Percentiles rank a stretch among this genome's conserved stretches.
Conservation (phyloP, 2,797 vertebrate genomes). For the Nyctibius grandis region DNA sequence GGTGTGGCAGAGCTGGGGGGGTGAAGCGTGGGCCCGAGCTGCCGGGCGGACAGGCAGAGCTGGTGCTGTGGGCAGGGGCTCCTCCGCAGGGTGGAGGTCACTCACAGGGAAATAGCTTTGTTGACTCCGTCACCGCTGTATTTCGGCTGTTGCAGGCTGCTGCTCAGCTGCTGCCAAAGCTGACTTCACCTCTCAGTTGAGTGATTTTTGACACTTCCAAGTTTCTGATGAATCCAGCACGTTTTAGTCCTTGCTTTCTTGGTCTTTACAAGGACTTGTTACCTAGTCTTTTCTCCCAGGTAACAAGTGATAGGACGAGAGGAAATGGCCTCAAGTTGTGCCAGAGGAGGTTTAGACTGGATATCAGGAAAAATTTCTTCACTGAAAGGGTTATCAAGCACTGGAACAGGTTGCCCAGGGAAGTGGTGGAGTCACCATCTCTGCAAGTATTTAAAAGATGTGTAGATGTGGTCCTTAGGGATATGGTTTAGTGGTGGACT, state of each 20-base stretch:
- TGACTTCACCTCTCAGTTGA: neutral
- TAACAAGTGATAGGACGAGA: no score
- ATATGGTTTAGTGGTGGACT: no score
- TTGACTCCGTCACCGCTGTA: neutral
- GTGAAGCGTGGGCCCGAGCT: neutral
- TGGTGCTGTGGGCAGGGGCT: neutral
- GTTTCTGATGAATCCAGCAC: neutral
- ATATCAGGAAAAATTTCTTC: no score
- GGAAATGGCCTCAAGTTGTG: no score
- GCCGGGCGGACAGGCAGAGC: neutral
- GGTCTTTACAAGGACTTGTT: neutral
- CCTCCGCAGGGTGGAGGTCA: accelerated
- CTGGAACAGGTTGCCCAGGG: no score
- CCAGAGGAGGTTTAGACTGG: no score
- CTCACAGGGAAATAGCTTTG: neutral
- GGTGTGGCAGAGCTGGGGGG: neutral
- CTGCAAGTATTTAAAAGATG: no score
- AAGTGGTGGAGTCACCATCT: no score
- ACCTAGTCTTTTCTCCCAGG: no score
- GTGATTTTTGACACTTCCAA: neutral
- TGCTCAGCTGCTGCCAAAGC: neutral
- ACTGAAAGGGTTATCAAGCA: no score
- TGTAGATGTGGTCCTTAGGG: no score
- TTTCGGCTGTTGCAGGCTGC: neutral
- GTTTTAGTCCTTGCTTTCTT: neutral